phyloP scores from a whole-genome alignment of 2,888 invertebrate genomes.

The Mesochorus sp. region DNA sequence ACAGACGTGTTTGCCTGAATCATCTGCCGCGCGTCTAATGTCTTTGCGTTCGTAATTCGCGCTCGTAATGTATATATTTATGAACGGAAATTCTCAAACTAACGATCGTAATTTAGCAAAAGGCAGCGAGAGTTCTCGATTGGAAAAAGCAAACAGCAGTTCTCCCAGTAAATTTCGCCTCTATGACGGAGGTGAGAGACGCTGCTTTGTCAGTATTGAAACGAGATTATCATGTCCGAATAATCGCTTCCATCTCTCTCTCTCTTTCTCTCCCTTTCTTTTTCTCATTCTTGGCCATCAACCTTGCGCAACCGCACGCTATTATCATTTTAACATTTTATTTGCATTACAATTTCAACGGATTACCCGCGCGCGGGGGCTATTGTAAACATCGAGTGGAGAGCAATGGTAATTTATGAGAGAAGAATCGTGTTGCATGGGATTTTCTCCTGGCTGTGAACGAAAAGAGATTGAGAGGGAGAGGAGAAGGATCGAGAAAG shows the following conservation, averaged over 20 bases:
- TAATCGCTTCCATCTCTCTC: too few relatives aligned
- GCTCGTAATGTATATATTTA: constrained; percentile 22
- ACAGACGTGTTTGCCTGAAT: background rate
- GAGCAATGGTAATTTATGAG: constrained; percentile 61
- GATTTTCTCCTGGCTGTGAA: constrained; percentile 21
- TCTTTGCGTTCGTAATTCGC: constrained; percentile 11
- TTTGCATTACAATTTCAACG: constrained; percentile 77
- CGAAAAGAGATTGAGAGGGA: background rate
- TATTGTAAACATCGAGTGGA: constrained; percentile 75
- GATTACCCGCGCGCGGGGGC: constrained; percentile 67
- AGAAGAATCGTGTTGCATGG: constrained; percentile 45
- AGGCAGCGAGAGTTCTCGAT: too few relatives aligned
- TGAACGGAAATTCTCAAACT: constrained; percentile 26
- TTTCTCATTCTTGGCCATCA: constrained; percentile 6
- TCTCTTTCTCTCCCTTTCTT: background rate
- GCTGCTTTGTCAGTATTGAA: background rate
- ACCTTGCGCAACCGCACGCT: constrained; percentile 59
- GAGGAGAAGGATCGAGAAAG: background rate
- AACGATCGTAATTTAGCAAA: constrained; percentile 50
- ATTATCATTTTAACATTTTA: constrained; percentile 70
- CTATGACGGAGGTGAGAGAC: background rate
- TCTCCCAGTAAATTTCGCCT: too few relatives aligned
- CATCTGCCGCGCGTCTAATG: constrained; percentile 1
- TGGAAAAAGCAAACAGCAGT: too few relatives aligned
- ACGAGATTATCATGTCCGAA: constrained; percentile 26